phyloP scores from a whole-genome alignment of 2,888 invertebrate genomes.

The Pogonocherus hispidulus region DNA sequence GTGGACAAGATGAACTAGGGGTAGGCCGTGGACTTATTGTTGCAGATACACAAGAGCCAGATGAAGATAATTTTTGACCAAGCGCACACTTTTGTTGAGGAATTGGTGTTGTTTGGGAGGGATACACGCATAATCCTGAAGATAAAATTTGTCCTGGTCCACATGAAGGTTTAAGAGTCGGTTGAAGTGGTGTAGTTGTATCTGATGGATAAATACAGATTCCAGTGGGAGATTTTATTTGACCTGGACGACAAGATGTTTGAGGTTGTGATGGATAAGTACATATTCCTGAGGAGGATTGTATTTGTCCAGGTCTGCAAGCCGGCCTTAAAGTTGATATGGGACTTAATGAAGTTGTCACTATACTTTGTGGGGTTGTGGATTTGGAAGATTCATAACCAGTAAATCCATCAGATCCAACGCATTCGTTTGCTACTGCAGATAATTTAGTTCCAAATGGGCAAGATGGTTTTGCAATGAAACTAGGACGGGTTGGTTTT shows the following conservation, averaged over 20 bases:
- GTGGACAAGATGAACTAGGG: constrained; percentile 30
- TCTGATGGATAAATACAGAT: constrained; percentile 21
- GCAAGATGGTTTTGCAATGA: constrained; percentile 24
- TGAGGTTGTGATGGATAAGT: constrained; percentile 66
- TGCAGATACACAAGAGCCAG: constrained; percentile 38
- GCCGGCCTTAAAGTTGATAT: not conserved
- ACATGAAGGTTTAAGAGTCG: constrained; percentile 37
- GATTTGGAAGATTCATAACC: no score
- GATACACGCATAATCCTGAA: constrained; percentile 2
- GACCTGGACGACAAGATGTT: constrained; percentile 66
- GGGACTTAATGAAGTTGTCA: constrained; percentile 3
- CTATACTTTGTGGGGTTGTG: not conserved
- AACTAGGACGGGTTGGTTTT: constrained; percentile 6
- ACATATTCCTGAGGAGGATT: constrained; percentile 53
- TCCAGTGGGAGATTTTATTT: constrained; percentile 48
- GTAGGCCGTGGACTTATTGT: constrained; percentile 13
- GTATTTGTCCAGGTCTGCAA: constrained; percentile 42
- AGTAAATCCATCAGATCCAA: not conserved
- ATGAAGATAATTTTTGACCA: not conserved
- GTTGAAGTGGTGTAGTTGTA: constrained; percentile 25
- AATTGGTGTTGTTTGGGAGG: constrained; percentile 28
- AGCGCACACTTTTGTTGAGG: not conserved
- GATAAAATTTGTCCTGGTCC: constrained; percentile 47
- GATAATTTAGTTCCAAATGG: constrained; percentile 31
- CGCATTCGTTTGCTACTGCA: constrained; percentile 15